phyloP scores from a whole-genome alignment of 1,140 invertebrate species.

The Globodera rostochiensis region DNA sequence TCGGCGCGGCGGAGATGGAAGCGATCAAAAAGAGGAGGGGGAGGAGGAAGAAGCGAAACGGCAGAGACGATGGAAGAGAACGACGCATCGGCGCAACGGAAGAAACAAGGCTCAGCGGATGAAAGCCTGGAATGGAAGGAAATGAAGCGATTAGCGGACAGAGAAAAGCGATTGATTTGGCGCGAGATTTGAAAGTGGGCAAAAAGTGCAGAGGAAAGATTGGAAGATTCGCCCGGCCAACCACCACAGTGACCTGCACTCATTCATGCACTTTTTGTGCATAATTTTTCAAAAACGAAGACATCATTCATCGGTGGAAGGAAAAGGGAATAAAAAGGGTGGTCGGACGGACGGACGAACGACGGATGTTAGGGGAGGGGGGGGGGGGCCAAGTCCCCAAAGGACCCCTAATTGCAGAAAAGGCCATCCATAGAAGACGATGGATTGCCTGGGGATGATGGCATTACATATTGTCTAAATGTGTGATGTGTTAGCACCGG shows the following conservation, averaged over 20 bases:
- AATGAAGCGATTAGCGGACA: background rate
- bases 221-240: background rate
- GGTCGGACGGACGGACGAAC: no score
- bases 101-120: background rate
- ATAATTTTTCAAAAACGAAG: background rate
- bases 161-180: background rate
- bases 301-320: background rate
- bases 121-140: background rate
- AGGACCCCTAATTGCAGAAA: background rate
- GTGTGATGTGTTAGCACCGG: background rate
- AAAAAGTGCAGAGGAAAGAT: background rate
- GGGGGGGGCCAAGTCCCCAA: background rate
- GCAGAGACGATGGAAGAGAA: background rate
- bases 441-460: background rate
- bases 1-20: background rate
- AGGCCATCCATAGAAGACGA: background rate
- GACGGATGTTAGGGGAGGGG: background rate
- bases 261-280: background rate
- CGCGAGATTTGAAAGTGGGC: background rate
- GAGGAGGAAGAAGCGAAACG: background rate
- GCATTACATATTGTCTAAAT: background rate
- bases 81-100: constrained; percentile 3
- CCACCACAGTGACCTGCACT: background rate
- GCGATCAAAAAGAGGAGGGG: background rate
- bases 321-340: background rate